Evolutionary conservation across 2,113 vertebrate genomes (phyloP), one percentile per base, ranked within the genome.

Genomic region (Panurus biarmicus): DNA sequence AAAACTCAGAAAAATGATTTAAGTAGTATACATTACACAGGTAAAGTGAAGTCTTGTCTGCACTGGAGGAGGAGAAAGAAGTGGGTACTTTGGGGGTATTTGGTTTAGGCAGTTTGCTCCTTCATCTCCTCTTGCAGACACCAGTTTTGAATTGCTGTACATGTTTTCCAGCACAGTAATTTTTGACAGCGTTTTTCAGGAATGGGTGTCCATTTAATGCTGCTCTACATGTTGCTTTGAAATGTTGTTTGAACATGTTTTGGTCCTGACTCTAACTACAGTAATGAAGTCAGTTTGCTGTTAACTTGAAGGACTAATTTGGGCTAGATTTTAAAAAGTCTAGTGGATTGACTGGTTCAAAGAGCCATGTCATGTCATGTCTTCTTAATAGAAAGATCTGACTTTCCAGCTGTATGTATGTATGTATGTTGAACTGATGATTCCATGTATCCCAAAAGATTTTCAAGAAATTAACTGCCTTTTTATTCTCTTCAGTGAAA

Each of bases 31-130:
- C 2, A 0, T 85, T 64, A 38, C 0, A 0, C 21, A 5, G 6
- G 18, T 91, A 73, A 76, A 91, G 65, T 73, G 35, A 61, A 87
- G 42, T 24, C 14, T 83, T 95, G 11, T 51, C 60, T 90, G 29
- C 28, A n/a, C 15, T 44, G 44, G 14, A 81, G 56, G 35, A 85
- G 16, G 38, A 84, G 38, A 58, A 85, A 24, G 31, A 60, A 19
- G 3, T 31, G 11, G 7, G 6, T 14, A 26, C 56, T 85, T 74
- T n/a, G 14, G 2, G 15, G 23, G 8, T 73, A 54, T 38, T 73
- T 24, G 25, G 42, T 83, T 90, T 92, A 60, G 72, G 72, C 35
- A 90, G 20, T 79, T 78, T 56, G 17, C 23, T 86, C 22, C 54
- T 61, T 38, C 20, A 45, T 67, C 48, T 81, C 29, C 42, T 80